These are phyloP conservation scores for Emydocephalus ijimae DNA, from an alignment of 2,113 vertebrate species.

Conservation along the genomic window DNA sequence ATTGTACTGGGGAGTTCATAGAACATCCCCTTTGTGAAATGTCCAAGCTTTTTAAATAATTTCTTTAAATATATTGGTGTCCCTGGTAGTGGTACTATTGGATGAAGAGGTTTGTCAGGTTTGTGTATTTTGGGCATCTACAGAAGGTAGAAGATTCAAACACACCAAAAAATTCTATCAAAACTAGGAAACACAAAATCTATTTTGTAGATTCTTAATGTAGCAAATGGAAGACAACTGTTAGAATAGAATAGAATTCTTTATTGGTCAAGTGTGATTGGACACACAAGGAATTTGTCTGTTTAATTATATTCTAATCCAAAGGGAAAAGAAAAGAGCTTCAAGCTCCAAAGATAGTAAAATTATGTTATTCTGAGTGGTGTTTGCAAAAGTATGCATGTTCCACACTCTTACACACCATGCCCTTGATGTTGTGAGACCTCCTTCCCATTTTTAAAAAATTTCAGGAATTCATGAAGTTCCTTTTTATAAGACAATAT, in stretches of 20 bases:
- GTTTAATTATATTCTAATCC: not conserved
- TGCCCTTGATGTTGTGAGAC: not conserved
- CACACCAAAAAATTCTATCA: not conserved
- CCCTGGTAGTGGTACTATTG: not conserved
- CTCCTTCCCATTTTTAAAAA: not conserved
- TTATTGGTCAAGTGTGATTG: too few relatives aligned
- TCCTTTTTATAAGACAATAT: not conserved
- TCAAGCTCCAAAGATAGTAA: not conserved
- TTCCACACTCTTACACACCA: not conserved
- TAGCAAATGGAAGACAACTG: not conserved
- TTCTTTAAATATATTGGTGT: not conserved
- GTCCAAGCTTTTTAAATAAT: not conserved
- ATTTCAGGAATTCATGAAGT: conserved; percentile 2
- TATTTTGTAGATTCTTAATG: not conserved
- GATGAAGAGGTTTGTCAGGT: not conserved
- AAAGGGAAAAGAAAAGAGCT: not conserved
- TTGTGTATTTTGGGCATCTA: not conserved
- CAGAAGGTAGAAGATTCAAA: not conserved
- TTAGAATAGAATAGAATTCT: not conserved
- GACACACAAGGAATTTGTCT: too few relatives aligned
- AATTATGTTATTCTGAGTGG: not conserved
- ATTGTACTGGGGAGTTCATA: not conserved
- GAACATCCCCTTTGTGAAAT: not conserved
- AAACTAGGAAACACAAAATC: not conserved
- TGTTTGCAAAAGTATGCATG: not conserved